Evolutionary conservation across 2,113 vertebrate species (phyloP).

Genomic region (Beaufortia kweichowensis): DNA sequence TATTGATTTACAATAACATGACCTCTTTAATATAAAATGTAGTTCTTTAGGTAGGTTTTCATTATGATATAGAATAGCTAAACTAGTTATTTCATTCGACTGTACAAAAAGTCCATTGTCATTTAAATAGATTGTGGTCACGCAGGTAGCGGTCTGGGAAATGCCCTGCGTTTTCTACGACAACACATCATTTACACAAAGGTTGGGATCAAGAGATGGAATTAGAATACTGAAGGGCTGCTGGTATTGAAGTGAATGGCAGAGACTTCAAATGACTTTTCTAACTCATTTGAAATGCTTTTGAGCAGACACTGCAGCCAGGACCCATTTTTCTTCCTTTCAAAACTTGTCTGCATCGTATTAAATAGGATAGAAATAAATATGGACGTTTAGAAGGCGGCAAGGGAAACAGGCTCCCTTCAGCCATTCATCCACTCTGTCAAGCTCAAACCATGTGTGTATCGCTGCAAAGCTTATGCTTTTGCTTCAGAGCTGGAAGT

Average conservation of each 20-base stretch:
- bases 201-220: not conserved
- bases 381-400: slow-evolving; percentile 33
- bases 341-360: slow-evolving; percentile 6
- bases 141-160: slow-evolving; percentile 22
- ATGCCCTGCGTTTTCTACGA: slow-evolving; percentile 23
- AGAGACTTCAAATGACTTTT: slow-evolving; percentile 41
- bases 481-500: slow-evolving; percentile 34
- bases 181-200: not conserved
- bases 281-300: slow-evolving; percentile 28
- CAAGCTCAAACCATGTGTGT: slow-evolving; percentile 11
- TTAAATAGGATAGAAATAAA: slow-evolving; percentile 43
- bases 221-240: slow-evolving; percentile 5
- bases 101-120: slow-evolving; percentile 22
- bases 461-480: slow-evolving; percentile 28
- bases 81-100: not conserved
- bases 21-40: too few species aligned
- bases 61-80: not conserved
- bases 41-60: too few species aligned
- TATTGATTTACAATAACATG: too few species aligned
- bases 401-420: slow-evolving; percentile 19
- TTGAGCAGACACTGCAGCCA: slow-evolving; percentile 23
- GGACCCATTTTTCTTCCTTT: slow-evolving; percentile 24
- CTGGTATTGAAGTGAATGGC: slow-evolving; percentile 45
- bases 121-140: not conserved
- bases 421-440: slow-evolving; percentile 33